Percentiles rank a stretch among this genome's conserved stretches.
These are phyloP conservation scores for Paracanthobrama guichenoti DNA, from an alignment of 2,113 vertebrate genomes.

Conservation along the genomic window DNA sequence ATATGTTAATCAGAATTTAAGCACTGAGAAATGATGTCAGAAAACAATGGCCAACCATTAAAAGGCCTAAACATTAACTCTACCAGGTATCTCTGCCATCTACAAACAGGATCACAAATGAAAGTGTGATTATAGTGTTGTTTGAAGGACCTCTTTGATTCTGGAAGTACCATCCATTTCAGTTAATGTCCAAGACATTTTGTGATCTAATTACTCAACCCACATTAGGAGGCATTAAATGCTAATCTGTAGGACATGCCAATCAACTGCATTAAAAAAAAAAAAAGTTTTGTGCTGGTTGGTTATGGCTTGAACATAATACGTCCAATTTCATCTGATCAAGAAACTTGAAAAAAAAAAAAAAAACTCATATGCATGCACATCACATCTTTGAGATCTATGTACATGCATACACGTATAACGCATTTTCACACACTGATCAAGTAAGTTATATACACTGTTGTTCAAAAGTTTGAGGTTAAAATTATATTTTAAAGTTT, in stretches of 20 bases:
- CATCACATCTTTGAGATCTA: background rate
- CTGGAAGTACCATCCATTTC: background rate
- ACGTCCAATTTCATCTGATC: background rate
- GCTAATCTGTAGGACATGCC: background rate
- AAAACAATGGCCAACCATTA: background rate
- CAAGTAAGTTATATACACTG: background rate
- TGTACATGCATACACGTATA: background rate
- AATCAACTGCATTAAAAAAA: background rate
- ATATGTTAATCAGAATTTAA: conserved; percentile 45
- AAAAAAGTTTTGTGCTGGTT: background rate
- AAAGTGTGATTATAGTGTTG: conserved; percentile 4
- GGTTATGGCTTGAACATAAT: background rate
- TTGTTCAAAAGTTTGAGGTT: background rate
- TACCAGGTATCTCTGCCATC: background rate
- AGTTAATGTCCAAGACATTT: background rate
- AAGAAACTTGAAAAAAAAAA: background rate
- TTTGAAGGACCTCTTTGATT: conserved; percentile 21
- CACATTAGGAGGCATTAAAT: background rate
- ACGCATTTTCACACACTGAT: background rate
- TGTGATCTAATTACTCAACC: conserved; percentile 18
- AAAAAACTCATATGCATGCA: no score
- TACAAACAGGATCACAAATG: background rate
- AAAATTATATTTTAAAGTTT: background rate
- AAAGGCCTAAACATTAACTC: conserved; percentile 17
- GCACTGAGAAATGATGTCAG: conserved; percentile 26